Conservation (phyloP, 2,888 invertebrate species). For the Trichogramma dendrolimi region DNA sequence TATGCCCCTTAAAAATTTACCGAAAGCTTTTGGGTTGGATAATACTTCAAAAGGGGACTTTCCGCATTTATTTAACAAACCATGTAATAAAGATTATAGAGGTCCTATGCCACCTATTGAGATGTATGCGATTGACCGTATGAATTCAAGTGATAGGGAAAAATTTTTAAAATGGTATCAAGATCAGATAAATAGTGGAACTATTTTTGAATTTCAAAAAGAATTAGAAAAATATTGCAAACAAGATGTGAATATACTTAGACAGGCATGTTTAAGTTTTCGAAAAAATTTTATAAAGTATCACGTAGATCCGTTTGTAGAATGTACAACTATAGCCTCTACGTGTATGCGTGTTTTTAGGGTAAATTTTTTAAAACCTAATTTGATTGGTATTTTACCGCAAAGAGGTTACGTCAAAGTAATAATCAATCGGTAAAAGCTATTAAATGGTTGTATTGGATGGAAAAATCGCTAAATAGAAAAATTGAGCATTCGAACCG, state of each 20-base stretch:
- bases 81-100: constrained; percentile 27
- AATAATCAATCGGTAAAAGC: constrained; percentile 1
- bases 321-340: constrained; percentile 1
- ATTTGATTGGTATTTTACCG: constrained; percentile 4
- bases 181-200: neutral
- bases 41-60: constrained; percentile 28
- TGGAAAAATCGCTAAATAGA: neutral
- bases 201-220: constrained; percentile 26
- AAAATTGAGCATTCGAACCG: neutral
- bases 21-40: constrained; percentile 35
- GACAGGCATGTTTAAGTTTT: constrained; percentile 29
- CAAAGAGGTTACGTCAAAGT: neutral
- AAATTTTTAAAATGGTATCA: constrained; percentile 27
- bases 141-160: neutral
- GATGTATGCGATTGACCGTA: constrained; percentile 19
- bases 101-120: constrained; percentile 24
- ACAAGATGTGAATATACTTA: constrained; percentile 18
- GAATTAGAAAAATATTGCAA: constrained; percentile 33
- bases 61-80: constrained; percentile 32
- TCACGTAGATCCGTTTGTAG: constrained; percentile 30
- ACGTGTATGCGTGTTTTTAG: neutral
- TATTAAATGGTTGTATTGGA: constrained; percentile 4
- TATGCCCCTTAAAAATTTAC: constrained; percentile 33
- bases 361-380: neutral
- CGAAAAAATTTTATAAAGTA: constrained; percentile 27